Conservation (phyloP, 2,797 vertebrate species). For the Gobionotothen gibberifrons region DNA sequence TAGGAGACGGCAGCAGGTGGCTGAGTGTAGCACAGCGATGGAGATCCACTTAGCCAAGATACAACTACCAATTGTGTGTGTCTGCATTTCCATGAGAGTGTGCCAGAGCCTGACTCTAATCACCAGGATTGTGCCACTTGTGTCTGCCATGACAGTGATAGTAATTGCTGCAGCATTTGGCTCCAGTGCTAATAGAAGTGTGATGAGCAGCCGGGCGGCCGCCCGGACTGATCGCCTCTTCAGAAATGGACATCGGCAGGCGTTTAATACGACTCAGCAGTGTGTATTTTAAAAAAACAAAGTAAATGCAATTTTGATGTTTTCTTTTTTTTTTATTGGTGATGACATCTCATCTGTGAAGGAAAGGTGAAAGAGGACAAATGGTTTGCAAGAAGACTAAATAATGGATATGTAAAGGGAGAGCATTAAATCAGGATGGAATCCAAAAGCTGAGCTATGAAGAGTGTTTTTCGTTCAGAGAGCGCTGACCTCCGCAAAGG, state of each 20-base stretch:
- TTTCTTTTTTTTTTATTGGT: slow-evolving; percentile 30
- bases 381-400: neutral
- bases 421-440: neutral
- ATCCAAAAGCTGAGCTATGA: neutral
- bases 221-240: slow-evolving; percentile 45
- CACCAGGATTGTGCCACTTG: slow-evolving; percentile 69
- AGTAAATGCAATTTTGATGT: slow-evolving; percentile 25
- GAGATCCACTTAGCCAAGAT: slow-evolving; percentile 68
- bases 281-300: neutral
- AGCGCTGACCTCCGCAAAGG: neutral
- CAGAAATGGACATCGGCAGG: slow-evolving; percentile 54
- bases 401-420: slow-evolving; percentile 1
- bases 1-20: slow-evolving; percentile 72
- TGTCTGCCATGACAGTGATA: slow-evolving; percentile 67
- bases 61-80: slow-evolving; percentile 51
- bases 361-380: neutral
- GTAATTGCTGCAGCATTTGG: slow-evolving; percentile 74
- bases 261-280: slow-evolving; percentile 33
- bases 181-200: slow-evolving; percentile 62
- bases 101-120: slow-evolving; percentile 65
- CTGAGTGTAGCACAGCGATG: slow-evolving; percentile 58
- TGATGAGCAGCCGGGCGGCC: slow-evolving; percentile 58
- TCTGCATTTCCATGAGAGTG: slow-evolving; percentile 32
- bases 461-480: neutral
- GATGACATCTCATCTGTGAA: neutral